Percentiles rank a stretch among this genome's conserved stretches.
phyloP scores from a whole-genome alignment of 2,797 vertebrate genomes.

The Galago senegalensis region DNA sequence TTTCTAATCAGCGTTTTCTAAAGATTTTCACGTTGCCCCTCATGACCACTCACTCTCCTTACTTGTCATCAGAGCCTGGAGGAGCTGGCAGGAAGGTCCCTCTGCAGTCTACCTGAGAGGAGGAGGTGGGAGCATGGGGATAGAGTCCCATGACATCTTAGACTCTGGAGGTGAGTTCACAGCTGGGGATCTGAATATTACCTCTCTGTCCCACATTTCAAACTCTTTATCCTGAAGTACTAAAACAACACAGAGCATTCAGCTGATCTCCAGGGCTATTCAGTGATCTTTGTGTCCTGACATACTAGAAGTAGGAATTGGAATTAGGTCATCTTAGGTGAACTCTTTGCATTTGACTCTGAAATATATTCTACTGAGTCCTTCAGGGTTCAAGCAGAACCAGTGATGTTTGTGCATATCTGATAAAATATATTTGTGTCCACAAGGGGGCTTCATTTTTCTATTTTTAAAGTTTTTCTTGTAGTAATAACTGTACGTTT shows the following conservation, averaged over 20 bases:
- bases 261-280: neutral
- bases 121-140: fast-evolving
- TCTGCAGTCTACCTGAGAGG: neutral
- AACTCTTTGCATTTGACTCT: neutral
- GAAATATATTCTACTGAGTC: neutral
- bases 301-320: neutral
- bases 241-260: neutral
- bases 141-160: neutral
- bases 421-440: conserved; percentile 56
- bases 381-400: neutral
- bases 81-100: neutral
- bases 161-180: neutral
- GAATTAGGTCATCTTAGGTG: neutral
- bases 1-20: neutral
- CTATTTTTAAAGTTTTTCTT: conserved; percentile 64
- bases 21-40: neutral
- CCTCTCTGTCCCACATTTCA: neutral
- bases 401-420: neutral
- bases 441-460: conserved; percentile 87
- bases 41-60: neutral
- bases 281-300: neutral
- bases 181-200: neutral
- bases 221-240: neutral
- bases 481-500: neutral
- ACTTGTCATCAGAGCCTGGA: neutral